These are phyloP conservation scores for Drosophila tropicalis DNA, from an alignment of 1,140 invertebrate genomes.

Conservation along the genomic window DNA sequence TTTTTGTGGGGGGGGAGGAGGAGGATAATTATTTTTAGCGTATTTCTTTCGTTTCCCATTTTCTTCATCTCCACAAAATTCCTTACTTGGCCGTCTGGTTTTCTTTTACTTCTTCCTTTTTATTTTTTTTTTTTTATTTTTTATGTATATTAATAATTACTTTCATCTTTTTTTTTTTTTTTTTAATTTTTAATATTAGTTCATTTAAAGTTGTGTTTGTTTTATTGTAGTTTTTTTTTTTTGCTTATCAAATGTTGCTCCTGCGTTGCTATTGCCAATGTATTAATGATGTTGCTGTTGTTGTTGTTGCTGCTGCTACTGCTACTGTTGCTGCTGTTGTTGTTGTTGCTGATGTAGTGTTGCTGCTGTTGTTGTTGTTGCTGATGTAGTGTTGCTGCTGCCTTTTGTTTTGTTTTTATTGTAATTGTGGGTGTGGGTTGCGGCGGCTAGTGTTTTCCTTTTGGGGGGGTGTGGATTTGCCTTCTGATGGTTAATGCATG, in stretches of 20 bases:
- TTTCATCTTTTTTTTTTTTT: slow-evolving; percentile 46
- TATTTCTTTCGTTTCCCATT: slow-evolving; percentile 39
- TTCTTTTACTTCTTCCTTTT: slow-evolving; percentile 22
- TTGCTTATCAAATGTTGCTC: slow-evolving; percentile 52
- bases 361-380: slow-evolving; percentile 43
- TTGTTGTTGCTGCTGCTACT: slow-evolving; percentile 28
- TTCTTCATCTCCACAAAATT: slow-evolving; percentile 40
- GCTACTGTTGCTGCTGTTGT: slow-evolving; percentile 9
- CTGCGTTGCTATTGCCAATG: slow-evolving; percentile 1
- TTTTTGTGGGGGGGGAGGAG: slow-evolving; percentile 21
- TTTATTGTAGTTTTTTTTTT: slow-evolving; percentile 2
- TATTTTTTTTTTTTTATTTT: slow-evolving; percentile 21
- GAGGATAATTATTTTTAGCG: slow-evolving; percentile 47
- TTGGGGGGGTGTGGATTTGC: slow-evolving; percentile 10
- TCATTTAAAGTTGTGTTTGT: slow-evolving; percentile 61
- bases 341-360: slow-evolving; percentile 48
- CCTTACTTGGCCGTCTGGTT: slow-evolving; percentile 50
- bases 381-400: slow-evolving; percentile 46
- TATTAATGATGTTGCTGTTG: slow-evolving; percentile 23
- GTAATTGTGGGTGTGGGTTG: slow-evolving; percentile 24
- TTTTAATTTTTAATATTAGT: slow-evolving; percentile 66
- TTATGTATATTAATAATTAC: slow-evolving; percentile 79
- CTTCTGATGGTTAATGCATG: slow-evolving; percentile 58
- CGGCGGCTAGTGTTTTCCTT: not conserved
- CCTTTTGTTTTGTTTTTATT: slow-evolving; percentile 42